Evolutionary conservation across 2,113 vertebrate species (phyloP).

Genomic region (Ailuropoda melanoleuca): DNA sequence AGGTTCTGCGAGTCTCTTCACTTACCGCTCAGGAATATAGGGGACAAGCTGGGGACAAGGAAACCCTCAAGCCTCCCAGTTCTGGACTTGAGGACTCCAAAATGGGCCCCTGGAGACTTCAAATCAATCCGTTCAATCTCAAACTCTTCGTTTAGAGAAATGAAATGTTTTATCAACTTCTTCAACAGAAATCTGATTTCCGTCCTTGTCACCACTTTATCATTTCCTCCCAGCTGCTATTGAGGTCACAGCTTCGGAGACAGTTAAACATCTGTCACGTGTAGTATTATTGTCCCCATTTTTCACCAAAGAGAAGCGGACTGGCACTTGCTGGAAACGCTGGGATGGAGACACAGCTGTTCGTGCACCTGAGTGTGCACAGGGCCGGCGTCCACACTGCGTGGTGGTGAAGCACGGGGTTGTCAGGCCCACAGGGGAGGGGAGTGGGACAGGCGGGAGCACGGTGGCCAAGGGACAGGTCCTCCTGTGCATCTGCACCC

Average conservation of each 20-base stretch:
- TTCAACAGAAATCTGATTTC: constrained; percentile 50
- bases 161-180: constrained; percentile 43
- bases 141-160: constrained; percentile 49
- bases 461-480: rapidly evolving
- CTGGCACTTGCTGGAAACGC: background rate
- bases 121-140: background rate
- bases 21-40: background rate
- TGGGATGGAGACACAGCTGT: background rate
- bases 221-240: constrained; percentile 42
- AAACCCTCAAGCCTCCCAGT: background rate
- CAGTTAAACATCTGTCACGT: background rate
- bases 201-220: background rate
- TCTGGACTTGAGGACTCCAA: background rate
- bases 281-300: constrained; percentile 41
- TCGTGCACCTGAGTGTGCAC: rapidly evolving
- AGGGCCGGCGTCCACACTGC: rapidly evolving
- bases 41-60: background rate
- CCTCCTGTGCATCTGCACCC: too few species aligned
- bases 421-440: background rate
- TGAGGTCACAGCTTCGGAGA: constrained; percentile 49
- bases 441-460: background rate
- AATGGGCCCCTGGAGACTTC: background rate
- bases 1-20: background rate
- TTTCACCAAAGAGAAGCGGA: constrained; percentile 13
- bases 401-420: background rate